Conservation (phyloP, 2,797 vertebrate genomes). For the Darevskia nairensis region DNA sequence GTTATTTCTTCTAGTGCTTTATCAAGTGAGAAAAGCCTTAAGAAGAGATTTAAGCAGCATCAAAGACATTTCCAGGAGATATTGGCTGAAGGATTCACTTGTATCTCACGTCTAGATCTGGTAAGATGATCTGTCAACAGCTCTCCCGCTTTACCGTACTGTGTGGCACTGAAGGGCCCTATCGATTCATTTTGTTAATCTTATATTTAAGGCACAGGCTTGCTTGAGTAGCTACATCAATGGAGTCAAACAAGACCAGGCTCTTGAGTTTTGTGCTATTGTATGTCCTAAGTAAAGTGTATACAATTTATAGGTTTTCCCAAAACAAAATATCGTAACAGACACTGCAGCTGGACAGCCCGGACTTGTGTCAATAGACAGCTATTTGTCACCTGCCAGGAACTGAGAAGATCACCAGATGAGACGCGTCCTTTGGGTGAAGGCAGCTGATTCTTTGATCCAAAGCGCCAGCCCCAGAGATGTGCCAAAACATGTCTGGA, state of each 20-base stretch:
- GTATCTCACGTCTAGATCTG: conserved; percentile 23
- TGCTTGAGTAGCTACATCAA: background rate
- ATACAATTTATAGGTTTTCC: background rate
- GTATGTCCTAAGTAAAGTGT: background rate
- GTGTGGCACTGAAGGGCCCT: background rate
- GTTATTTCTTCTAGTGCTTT: conserved; percentile 27
- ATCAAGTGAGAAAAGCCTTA: conserved; percentile 44
- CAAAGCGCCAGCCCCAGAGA: background rate
- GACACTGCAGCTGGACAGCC: background rate
- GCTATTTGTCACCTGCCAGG: background rate
- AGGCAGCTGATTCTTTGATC: background rate
- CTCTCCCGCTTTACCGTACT: conserved; percentile 10
- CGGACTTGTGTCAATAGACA: background rate
- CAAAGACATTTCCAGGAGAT: conserved; percentile 29
- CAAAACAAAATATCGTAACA: background rate
- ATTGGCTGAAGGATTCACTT: conserved; percentile 20
- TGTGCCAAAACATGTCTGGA: background rate
- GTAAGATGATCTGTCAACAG: conserved; percentile 33
- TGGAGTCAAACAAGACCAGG: background rate
- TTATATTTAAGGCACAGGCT: conserved; percentile 36
- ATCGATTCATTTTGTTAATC: conserved; percentile 15
- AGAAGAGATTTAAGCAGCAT: conserved; percentile 38
- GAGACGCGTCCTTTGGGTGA: background rate
- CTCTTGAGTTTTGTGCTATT: conserved; percentile 4
- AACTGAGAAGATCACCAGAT: background rate